Conservation (phyloP, 1,140 invertebrate genomes). For the Cardiocondyla obscurior region DNA sequence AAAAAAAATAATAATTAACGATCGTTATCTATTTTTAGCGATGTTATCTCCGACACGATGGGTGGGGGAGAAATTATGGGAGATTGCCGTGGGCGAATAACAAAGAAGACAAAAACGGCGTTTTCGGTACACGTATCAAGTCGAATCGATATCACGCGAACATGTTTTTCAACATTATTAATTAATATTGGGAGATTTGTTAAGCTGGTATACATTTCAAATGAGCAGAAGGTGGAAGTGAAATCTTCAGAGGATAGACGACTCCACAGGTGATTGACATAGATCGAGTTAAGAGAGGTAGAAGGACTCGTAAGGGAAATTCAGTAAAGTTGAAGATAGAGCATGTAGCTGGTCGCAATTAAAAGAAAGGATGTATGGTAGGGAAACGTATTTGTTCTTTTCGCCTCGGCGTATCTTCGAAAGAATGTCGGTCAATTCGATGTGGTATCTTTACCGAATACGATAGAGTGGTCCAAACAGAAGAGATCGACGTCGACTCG, state of each 20-base stretch:
- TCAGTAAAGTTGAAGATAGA: conserved; percentile 8
- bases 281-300: not conserved
- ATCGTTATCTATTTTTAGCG: conserved; percentile 73
- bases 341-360: not conserved
- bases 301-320: not conserved
- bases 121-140: conserved; percentile 1
- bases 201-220: not conserved
- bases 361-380: not conserved
- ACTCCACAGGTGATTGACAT: not conserved
- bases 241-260: not conserved
- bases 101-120: not conserved
- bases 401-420: not conserved
- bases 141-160: not conserved
- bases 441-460: not conserved
- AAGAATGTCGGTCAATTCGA: not conserved
- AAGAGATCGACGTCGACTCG: conserved; percentile 9
- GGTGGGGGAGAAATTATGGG: conserved; percentile 21
- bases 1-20: conserved; percentile 59
- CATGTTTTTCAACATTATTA: too few relatives aligned
- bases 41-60: conserved; percentile 57
- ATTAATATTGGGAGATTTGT: not conserved
- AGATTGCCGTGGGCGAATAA: conserved; percentile 42
- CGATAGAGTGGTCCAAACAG: not conserved
- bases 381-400: not conserved
- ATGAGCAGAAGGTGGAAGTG: conserved; percentile 3